Evolutionary conservation across 1,140 invertebrate genomes (phyloP).

Genomic region (Acromyrmex charruanus): DNA sequence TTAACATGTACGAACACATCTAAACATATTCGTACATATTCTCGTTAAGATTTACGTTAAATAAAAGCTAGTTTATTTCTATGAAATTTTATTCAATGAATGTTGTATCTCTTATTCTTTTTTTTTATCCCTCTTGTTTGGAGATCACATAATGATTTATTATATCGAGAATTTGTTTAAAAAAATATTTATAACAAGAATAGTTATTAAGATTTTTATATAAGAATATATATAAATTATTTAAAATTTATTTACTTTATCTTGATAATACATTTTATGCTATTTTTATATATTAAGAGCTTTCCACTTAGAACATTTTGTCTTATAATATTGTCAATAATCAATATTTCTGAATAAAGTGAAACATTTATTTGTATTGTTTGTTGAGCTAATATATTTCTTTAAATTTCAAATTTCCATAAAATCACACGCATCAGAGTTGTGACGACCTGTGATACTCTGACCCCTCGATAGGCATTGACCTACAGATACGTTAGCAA

Average conservation of each 20-base stretch:
- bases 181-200: neutral
- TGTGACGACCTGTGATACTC: constrained; percentile 66
- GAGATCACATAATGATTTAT: neutral
- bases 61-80: constrained; percentile 17
- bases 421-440: constrained; percentile 50
- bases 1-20: neutral
- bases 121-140: neutral
- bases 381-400: neutral
- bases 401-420: constrained; percentile 58
- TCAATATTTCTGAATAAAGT: neutral
- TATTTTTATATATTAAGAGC: neutral
- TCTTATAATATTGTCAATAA: neutral
- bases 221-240: constrained; percentile 16
- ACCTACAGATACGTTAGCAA: constrained; percentile 72
- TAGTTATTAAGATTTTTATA: constrained; percentile 7
- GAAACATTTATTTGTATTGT: neutral
- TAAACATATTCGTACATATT: neutral
- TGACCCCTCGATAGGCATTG: constrained; percentile 78
- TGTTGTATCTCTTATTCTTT: neutral
- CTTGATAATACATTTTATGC: neutral
- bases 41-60: constrained; percentile 16
- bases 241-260: neutral
- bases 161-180: neutral
- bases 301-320: neutral
- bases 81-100: constrained; percentile 7